Evolutionary conservation across 1,140 invertebrate species (phyloP).

Genomic region (Drosophila varians): DNA sequence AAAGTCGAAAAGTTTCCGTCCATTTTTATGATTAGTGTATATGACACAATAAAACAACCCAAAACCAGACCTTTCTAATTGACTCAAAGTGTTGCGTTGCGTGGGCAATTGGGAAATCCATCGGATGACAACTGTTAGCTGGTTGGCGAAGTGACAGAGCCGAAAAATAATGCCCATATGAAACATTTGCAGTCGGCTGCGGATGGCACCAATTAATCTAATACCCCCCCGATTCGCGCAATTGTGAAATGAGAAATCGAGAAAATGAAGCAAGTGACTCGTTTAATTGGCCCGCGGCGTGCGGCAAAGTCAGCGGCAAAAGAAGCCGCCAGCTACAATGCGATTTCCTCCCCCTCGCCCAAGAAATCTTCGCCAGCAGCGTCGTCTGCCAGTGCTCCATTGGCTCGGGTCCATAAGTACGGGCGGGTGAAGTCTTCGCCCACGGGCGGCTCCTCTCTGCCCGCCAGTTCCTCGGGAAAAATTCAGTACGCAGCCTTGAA

Average conservation of each 20-base stretch:
- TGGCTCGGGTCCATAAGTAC: conserved; percentile 64
- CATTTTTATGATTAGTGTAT: not conserved
- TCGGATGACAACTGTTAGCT: conserved; percentile 24
- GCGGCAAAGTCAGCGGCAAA: conserved; percentile 33
- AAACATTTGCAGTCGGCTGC: conserved; percentile 23
- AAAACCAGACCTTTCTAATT: conserved; percentile 29
- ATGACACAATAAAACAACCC: not conserved
- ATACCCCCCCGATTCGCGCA: conserved; percentile 29
- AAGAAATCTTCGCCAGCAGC: conserved; percentile 17
- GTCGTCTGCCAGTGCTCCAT: not conserved
- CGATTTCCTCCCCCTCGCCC: conserved; percentile 33
- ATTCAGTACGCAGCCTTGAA: conserved; percentile 78
- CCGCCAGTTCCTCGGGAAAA: conserved; percentile 55
- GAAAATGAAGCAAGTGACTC: conserved; percentile 71
- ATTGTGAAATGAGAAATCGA: conserved; percentile 60
- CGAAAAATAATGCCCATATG: conserved; percentile 16
- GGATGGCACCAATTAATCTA: conserved; percentile 59
- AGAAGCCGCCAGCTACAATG: conserved; percentile 57
- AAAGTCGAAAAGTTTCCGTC: not conserved
- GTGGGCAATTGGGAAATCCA: conserved; percentile 26
- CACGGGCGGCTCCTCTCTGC: conserved; percentile 20
- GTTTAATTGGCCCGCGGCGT: conserved; percentile 63
- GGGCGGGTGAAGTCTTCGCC: conserved; percentile 30
- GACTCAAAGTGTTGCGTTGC: conserved; percentile 11
- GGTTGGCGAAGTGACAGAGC: conserved; percentile 14